A percentile compares a stretch with the other conserved stretches of the same genome.
phyloP scores from a whole-genome alignment of 1,140 invertebrate genomes.

The Tetranychus cinnabarinus region DNA sequence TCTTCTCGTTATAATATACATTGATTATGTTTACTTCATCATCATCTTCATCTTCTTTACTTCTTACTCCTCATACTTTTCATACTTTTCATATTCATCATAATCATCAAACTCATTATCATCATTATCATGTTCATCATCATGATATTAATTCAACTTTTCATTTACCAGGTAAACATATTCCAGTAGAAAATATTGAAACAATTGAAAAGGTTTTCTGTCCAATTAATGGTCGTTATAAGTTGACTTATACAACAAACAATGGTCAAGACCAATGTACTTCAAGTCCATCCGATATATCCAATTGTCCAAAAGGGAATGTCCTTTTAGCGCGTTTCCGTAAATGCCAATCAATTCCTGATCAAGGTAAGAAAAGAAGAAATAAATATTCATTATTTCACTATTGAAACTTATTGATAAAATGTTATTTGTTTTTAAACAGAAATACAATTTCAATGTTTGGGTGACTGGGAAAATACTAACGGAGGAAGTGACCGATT shows the following conservation, averaged over 20 bases:
- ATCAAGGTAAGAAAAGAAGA: too few species aligned
- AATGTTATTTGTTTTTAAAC: background rate
- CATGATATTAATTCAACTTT: background rate
- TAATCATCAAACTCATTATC: background rate
- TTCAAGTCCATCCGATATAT: slow-evolving; percentile 31
- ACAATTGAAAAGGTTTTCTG: slow-evolving; percentile 32
- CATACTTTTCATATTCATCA: background rate
- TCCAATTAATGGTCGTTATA: slow-evolving; percentile 36
- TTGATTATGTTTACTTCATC: too few species aligned
- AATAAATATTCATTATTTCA: background rate
- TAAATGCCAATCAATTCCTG: slow-evolving; percentile 21
- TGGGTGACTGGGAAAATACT: slow-evolving; percentile 36
- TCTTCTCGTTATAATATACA: too few species aligned
- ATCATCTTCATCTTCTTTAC: too few species aligned
- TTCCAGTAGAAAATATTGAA: slow-evolving; percentile 10
- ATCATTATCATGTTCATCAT: background rate
- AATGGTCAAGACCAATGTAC: slow-evolving; percentile 26
- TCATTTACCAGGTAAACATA: slow-evolving; percentile 12
- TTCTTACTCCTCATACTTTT: background rate
- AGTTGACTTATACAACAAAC: slow-evolving; percentile 32
- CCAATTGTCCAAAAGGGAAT: slow-evolving; percentile 38
- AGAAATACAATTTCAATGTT: slow-evolving; percentile 39
- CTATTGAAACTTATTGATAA: background rate
- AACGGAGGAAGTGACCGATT: slow-evolving; percentile 27
- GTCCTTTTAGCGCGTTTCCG: slow-evolving; percentile 31